Percentiles rank a stretch among this genome's conserved stretches.
Evolutionary conservation across 2,113 vertebrate species (phyloP).

Genomic region (Ovibos moschatus): DNA sequence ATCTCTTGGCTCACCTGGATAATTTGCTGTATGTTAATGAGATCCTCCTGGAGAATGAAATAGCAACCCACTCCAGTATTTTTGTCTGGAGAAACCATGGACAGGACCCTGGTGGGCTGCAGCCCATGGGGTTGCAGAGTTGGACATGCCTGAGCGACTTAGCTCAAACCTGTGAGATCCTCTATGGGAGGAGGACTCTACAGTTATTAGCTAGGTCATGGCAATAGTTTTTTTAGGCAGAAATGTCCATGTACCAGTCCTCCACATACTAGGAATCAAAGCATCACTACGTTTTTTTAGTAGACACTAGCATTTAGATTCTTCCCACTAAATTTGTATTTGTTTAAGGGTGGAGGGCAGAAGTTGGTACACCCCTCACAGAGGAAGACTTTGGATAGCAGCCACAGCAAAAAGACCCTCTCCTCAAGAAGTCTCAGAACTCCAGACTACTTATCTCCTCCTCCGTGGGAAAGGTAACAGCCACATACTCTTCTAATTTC

Average conservation of each 20-base stretch:
- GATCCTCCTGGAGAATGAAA: neutral
- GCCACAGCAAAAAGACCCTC: constrained; percentile 93
- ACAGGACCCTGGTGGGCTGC: neutral
- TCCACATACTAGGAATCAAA: neutral
- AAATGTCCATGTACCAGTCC: neutral
- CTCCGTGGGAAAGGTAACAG: constrained; percentile 86
- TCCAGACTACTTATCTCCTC: constrained; percentile 89
- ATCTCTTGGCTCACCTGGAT: neutral
- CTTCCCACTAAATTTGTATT: constrained; percentile 49
- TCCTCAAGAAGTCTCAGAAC: constrained; percentile 90
- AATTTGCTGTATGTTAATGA: neutral
- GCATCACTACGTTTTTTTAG: neutral
- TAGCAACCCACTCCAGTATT: neutral
- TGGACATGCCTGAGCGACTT: neutral
- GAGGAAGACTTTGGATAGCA: constrained; percentile 96
- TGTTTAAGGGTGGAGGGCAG: constrained; percentile 92
- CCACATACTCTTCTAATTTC: neutral
- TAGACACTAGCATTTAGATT: constrained; percentile 37
- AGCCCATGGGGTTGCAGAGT: neutral
- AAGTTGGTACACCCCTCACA: constrained; percentile 95
- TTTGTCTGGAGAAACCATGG: neutral
- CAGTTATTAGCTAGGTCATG: neutral
- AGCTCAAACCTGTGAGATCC: neutral
- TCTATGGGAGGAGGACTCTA: neutral
- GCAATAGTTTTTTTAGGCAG: neutral